Evolutionary conservation across 1,140 invertebrate genomes (phyloP), one percentile per base, ranked within the genome.

Genomic region (Scaptodrosophila lebanonensis): DNA sequence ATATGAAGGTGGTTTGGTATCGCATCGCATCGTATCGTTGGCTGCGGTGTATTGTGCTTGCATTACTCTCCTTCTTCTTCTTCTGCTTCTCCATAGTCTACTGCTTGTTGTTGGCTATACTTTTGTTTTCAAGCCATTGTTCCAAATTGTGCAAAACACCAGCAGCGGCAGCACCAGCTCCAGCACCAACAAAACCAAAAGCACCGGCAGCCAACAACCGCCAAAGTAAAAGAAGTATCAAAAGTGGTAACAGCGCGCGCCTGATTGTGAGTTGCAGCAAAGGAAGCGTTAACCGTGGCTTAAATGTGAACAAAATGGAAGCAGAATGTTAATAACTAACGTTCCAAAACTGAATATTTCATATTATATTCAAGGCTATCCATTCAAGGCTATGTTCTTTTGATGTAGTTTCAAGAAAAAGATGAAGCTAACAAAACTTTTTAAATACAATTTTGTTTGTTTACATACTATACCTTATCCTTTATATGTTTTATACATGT

Each of bases 71-170:
- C 54, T 33, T 33, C 3, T 33, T 33, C 6, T n/a, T 33, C 12
- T 4, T 5, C 12, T 33, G 32, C 12, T n/a, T n/a, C n/a, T n/a
- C n/a, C n/a, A n/a, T n/a, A n/a, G n/a, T n/a, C n/a, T n/a, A n/a
- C n/a, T n/a, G n/a, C 3, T 72, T 79, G 64, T 69, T 68, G 73
- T 58, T 75, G 75, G 58, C 69, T 65, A 73, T 73, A 82, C 75
- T 69, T 82, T 82, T 82, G 73, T 79, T 73, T 61, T 69, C 47
- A 35, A 49, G 11, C 69, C 61, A 79, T 79, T 79, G 75, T 79
- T 79, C 36, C 47, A n/a, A 40, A 45, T 67, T 48, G 29, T 67
- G 67, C 33, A 32, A 36, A 27, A 16, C 27, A 35, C 33, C 33
- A 32, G 43, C 57, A 52, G 18, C 38, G 43, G 32, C 40, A 43